A percentile compares a stretch with the other conserved stretches of the same genome.
These are phyloP conservation scores for Scelioninae gen. 1 DNA, from an alignment of 2,888 invertebrate species.

Conservation along the genomic window DNA sequence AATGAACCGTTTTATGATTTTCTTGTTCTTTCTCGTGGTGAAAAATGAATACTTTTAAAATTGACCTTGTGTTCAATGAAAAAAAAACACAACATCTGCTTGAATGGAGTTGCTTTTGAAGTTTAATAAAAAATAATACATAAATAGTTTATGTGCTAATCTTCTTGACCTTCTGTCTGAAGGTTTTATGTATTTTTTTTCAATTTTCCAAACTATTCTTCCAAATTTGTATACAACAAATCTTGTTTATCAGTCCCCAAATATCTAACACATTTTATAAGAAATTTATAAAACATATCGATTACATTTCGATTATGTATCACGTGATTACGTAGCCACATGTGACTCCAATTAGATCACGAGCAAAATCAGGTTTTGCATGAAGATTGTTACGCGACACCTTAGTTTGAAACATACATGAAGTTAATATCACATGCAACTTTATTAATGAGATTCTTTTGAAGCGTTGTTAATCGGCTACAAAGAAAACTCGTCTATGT, in stretches of 20 bases:
- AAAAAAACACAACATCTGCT: too few species aligned
- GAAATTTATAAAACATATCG: not conserved
- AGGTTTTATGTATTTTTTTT: too few species aligned
- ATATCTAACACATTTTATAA: not conserved
- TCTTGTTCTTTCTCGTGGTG: too few species aligned
- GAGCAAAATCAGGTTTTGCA: constrained; percentile 5
- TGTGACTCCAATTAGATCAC: constrained; percentile 15
- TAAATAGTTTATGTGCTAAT: too few species aligned
- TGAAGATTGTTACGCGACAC: constrained; percentile 3
- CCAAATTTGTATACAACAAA: too few species aligned
- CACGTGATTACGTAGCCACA: constrained; percentile 36
- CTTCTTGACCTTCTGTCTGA: too few species aligned
- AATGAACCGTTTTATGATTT: too few species aligned
- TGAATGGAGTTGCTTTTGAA: too few species aligned
- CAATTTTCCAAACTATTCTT: too few species aligned
- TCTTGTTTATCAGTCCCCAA: not conserved
- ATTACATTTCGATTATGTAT: not conserved
- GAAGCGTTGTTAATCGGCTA: not conserved
- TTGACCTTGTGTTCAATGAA: too few species aligned
- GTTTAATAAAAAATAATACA: too few species aligned
- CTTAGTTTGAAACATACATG: not conserved
- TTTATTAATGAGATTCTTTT: constrained; percentile 16
- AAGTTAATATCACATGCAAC: constrained; percentile 6
- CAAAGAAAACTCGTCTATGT: not conserved
- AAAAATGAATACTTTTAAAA: too few species aligned